phyloP scores from a whole-genome alignment of 2,797 vertebrate genomes.

The Gallinago solitaria region DNA sequence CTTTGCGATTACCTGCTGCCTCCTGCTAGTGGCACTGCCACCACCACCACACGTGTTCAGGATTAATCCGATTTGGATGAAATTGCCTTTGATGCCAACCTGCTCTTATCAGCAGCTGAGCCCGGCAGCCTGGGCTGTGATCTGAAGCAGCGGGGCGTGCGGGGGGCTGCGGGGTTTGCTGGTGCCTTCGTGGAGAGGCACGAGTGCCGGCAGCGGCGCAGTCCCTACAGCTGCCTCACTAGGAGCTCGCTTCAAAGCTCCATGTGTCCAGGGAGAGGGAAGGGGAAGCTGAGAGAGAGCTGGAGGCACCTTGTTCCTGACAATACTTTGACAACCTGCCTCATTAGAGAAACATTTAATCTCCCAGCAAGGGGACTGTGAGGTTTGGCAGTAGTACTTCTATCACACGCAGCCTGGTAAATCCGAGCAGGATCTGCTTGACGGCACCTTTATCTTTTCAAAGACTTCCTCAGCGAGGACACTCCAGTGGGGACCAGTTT shows the following conservation, averaged over 20 bases:
- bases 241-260: not conserved
- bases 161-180: not conserved
- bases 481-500: conserved; percentile 88
- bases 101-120: not conserved
- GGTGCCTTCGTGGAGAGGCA: fast-evolving
- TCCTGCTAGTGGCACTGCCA: not conserved
- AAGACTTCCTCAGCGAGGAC: conserved; percentile 89
- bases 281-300: not conserved
- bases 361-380: not conserved
- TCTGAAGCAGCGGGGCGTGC: fast-evolving
- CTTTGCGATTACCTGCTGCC: not conserved
- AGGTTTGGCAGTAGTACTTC: not conserved
- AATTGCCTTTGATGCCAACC: not conserved
- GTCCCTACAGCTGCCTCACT: not conserved
- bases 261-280: not conserved
- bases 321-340: not conserved
- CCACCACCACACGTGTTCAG: not conserved
- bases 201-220: not conserved
- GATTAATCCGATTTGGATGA: not conserved
- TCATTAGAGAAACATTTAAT: not conserved
- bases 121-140: not conserved
- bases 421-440: not conserved
- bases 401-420: not conserved
- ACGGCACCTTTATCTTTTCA: not conserved
- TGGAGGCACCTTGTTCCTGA: not conserved